Base-by-base conservation (phyloP, 2,797 vertebrate genomes). In the Columba guinea region DNA sequence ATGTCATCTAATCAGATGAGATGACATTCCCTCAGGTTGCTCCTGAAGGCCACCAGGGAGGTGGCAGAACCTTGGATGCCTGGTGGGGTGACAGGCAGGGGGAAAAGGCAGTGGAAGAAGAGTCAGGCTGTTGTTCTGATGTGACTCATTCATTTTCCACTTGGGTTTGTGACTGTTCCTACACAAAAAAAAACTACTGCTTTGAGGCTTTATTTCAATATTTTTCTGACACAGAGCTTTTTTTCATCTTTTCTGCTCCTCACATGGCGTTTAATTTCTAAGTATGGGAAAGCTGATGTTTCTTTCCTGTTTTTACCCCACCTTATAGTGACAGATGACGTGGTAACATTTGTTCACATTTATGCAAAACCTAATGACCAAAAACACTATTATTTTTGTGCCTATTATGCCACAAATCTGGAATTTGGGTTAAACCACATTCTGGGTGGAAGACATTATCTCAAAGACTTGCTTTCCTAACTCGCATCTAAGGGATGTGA, bases 81-180 rank as follows among this genome's bases (percentile, higher is more conserved):
- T 44, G 18, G 6, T 78, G 69, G 81, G 22, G 18, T 65, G 74
- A n/a, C 46, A 88, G 32, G 14, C 58, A 71, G 41, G 30, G 62
- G 48, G 93, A 75, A 35, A 12, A 84, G 13, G 0, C 11, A 59
- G 30, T 24, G 77, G 79, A 68, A 64, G 62, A 89, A 70, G 32
- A 87, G 28, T 11, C 81, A 93, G 64, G 27, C 35, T 70, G 90
- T 77, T 90, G 16, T 74, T 94, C 90, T 87, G 39, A 70, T 85
- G 70, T 92, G 83, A 94, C 35, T 89, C 83, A 89, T 60, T 87
- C 7, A 87, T 90, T 96, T 95, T 93, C 86, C 90, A 48, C 44
- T 89, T 84, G 41, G 82, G 39, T 79, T 88, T 94, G 35, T n/a
- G n/a, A 79, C 49, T 79, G 5, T 67, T 90, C 35, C 89, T 87